These are phyloP conservation scores for Apteryx owenii DNA, from an alignment of 2,113 vertebrate species.

Conservation along the genomic window DNA sequence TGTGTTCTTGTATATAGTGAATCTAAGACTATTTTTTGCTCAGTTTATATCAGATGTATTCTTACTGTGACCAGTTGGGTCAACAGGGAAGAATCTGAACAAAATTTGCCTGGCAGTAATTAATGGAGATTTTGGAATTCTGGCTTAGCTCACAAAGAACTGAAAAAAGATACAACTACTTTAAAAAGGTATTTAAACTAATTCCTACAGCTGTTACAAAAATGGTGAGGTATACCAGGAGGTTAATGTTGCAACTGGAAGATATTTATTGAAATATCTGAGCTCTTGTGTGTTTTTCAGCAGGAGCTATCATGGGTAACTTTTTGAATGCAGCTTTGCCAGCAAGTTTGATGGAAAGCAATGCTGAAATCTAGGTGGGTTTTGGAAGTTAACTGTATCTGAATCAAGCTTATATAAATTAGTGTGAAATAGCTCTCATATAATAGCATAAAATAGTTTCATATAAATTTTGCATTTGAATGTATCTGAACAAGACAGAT, in stretches of 20 bases:
- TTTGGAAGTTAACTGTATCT: constrained; percentile 12
- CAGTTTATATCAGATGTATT: background rate
- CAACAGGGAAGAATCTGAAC: background rate
- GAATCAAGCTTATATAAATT: constrained; percentile 33
- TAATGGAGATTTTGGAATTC: background rate
- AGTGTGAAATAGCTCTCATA: background rate
- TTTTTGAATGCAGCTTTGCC: background rate
- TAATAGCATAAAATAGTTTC: constrained; percentile 1
- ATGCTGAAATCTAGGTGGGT: constrained; percentile 14
- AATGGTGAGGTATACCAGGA: background rate
- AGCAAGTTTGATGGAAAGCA: constrained; percentile 4
- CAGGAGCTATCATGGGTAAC: background rate
- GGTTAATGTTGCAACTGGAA: background rate
- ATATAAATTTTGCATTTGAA: constrained; percentile 12
- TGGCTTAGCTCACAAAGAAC: background rate
- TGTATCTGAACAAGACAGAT: constrained; percentile 14
- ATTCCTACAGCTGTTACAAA: background rate
- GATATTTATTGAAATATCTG: background rate
- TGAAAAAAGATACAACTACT: background rate
- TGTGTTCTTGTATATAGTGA: background rate
- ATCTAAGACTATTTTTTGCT: background rate
- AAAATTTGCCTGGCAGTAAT: background rate
- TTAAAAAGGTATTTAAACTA: background rate
- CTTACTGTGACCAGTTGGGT: background rate
- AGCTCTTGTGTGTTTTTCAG: background rate